Evolutionary conservation across 1,140 invertebrate species (phyloP), one percentile per base, ranked within the genome.

Genomic region (Trachymyrmex septentrionalis): DNA sequence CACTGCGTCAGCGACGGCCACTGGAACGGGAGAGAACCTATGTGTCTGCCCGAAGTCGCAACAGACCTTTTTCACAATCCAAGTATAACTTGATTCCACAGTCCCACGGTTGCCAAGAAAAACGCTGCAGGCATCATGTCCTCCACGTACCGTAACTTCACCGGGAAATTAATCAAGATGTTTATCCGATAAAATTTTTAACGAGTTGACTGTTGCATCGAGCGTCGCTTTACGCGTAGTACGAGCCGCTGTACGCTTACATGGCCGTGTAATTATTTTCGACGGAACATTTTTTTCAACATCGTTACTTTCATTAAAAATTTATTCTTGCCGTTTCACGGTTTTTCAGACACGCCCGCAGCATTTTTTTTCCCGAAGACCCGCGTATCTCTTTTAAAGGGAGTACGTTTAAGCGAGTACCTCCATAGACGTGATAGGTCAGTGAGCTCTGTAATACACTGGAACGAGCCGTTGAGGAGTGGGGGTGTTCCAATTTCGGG

Each of bases 1-100:
- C 92, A 92, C 59, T 97, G 96, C 85, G 95, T 95, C 50, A 86
- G 88, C 14, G 92, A 93, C 5, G 96, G 96, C 50, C 90, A 92
- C 69, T 97, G 96, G 96, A 95, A 96, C 85, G 94, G 94, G 19
- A 88, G 91, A 38, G 94, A 95, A 24, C 94, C 95, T 34, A 86
- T 90, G 59, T 97, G 96, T 90, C 73, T 93, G 55, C 88, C 80
- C 21, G 92, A 93, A 86, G 63, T 82, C 72, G 61, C 80, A 69
- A 86, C 89, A 76, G 88, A 86, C 61, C 86, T 91, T 55, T 88
- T 72, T 85, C 88, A 92, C 72, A 90, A 93, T 76, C 85, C 90
- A 57, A 91, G 93, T 93, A 87, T 30, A 53, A 59, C 66, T 81
- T 57, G 0, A 14, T 34, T 9, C 24, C 38, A 27, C 38, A n/a